Conservation (phyloP, 2,797 vertebrate species). For the Manis pentadactyla region DNA sequence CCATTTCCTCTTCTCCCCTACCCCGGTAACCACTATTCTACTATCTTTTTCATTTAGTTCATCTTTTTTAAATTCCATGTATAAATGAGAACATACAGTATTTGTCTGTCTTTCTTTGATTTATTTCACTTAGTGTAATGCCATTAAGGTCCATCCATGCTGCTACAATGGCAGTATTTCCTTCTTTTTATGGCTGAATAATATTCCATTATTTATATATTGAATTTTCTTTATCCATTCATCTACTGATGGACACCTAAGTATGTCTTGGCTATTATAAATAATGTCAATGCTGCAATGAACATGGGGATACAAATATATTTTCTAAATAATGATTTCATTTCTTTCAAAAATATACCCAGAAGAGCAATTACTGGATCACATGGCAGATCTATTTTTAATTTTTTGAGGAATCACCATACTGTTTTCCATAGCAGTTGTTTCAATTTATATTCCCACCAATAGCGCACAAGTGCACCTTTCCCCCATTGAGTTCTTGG, state of each 20-base stretch:
- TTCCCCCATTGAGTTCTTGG: neutral
- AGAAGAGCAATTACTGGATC: neutral
- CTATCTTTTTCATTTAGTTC: neutral
- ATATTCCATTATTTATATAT: too few relatives aligned
- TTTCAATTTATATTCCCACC: neutral
- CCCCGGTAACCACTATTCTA: neutral
- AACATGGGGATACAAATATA: neutral
- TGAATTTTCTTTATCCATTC: neutral
- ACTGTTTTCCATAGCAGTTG: neutral
- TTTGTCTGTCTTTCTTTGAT: neutral
- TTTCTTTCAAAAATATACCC: neutral
- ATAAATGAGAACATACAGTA: neutral
- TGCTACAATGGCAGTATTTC: neutral
- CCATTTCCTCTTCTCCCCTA: too few relatives aligned
- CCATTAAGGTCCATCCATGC: neutral
- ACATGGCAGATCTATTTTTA: neutral
- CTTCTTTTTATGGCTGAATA: neutral
- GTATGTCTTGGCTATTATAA: neutral
- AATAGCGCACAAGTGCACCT: neutral
- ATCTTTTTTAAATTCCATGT: neutral
- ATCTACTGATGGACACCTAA: neutral
- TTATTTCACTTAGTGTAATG: neutral
- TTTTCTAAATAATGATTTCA: neutral
- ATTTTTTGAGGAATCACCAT: neutral
- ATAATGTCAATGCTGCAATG: neutral